phyloP scores from a whole-genome alignment of 2,888 invertebrate genomes.

The Pardosa pseudoannulata region DNA sequence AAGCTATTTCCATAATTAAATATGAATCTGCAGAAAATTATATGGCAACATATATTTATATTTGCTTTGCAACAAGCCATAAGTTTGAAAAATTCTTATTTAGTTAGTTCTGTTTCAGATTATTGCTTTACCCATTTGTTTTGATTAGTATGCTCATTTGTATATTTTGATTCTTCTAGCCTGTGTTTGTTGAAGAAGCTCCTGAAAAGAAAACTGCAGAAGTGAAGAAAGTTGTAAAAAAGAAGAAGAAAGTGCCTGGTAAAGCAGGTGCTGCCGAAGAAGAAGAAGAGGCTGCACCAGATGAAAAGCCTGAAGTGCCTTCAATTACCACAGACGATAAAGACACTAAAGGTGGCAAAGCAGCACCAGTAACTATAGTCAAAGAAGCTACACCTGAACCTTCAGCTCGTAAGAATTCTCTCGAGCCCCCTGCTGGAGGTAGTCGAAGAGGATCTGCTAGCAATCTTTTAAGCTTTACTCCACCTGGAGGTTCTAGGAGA shows the following conservation, averaged over 20 bases:
- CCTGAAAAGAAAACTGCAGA: constrained; percentile 50
- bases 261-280: constrained; percentile 29
- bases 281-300: constrained; percentile 19
- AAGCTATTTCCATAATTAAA: no score
- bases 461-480: constrained; percentile 34
- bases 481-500: constrained; percentile 49
- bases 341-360: neutral
- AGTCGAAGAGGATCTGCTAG: constrained; percentile 48
- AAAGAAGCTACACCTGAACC: constrained; percentile 72
- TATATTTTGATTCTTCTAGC: constrained; percentile 14
- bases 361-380: constrained; percentile 32
- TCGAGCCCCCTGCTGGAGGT: constrained; percentile 43
- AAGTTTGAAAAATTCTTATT: no score
- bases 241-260: constrained; percentile 64
- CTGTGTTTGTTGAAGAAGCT: constrained; percentile 21
- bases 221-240: constrained; percentile 62
- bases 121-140: no score
- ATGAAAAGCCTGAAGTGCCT: constrained; percentile 29
- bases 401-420: constrained; percentile 39
- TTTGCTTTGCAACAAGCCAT: no score
- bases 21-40: no score
- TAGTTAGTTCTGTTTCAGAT: no score
- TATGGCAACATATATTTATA: no score
- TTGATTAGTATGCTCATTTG: no score
- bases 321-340: constrained; percentile 31